A percentile compares a stretch with the other conserved stretches of the same genome.
Conservation (phyloP, 2,113 vertebrate genomes). For the Phodopus roborovskii region DNA sequence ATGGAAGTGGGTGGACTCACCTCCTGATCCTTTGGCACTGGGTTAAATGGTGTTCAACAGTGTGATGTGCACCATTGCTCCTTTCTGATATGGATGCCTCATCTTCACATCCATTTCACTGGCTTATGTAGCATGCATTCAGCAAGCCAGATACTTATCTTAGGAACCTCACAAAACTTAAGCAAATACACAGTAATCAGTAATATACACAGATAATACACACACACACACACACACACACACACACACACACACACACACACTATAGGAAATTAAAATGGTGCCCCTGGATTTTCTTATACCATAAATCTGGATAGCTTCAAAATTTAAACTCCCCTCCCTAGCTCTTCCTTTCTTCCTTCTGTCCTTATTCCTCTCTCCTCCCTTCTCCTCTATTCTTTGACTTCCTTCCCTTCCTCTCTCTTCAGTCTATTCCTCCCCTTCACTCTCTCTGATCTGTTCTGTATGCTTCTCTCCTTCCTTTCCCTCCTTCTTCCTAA, state of each 20-base stretch:
- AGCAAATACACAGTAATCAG: too few relatives aligned
- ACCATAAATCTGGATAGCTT: not conserved
- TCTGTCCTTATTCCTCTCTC: not conserved
- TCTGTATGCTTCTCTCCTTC: not conserved
- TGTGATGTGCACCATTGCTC: not conserved
- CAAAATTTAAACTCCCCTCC: not conserved
- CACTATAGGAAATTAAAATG: not conserved
- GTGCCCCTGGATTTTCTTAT: not conserved
- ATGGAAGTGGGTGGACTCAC: too few relatives aligned
- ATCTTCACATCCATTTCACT: not conserved
- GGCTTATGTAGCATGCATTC: not conserved
- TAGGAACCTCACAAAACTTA: not conserved
- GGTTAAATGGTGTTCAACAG: not conserved
- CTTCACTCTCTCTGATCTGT: not conserved
- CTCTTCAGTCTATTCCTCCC: not conserved
- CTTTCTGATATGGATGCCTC: not conserved
- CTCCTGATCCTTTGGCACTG: not conserved
- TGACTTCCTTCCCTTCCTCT: too few relatives aligned
- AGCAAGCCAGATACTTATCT: too few relatives aligned
- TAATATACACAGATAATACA: too few relatives aligned
- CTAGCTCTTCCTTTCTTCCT: fast-evolving
- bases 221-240: too few relatives aligned
- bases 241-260: too few relatives aligned
- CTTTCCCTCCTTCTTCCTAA: not conserved
- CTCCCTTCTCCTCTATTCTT: too few relatives aligned